Evolutionary conservation across 2,113 vertebrate genomes (phyloP), one percentile per base, ranked within the genome.

Genomic region (Melanerpes formicivorus): DNA sequence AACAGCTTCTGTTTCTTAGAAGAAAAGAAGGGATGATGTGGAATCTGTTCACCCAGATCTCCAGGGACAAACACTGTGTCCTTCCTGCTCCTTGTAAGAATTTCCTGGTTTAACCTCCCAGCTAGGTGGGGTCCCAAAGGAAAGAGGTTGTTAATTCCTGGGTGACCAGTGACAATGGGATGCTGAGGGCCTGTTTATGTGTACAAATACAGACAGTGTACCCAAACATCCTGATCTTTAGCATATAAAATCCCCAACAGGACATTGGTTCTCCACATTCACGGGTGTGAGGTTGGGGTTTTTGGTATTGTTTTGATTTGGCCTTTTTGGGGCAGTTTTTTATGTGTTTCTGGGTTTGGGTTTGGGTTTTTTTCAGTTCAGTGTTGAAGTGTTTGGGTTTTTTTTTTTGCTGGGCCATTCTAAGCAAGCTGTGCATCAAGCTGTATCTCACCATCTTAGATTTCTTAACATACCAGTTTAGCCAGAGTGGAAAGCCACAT

Each of bases 321-420:
- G 50, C 11, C 11, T 23, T 12, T 34, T 44, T 19, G 64, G 23
- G 27, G 40, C 23, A 10, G 18, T 58, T 16, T 15, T 56, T 34
- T 54, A 2, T 3, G 1, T 6, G 50, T 52, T 52, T 22, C 11
- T 23, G 50, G 6, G 22, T 52, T 52, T 23, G 21, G 50, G 27
- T 15, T 55, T 34, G 37, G 3, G 3, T 1, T 5, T 23, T 6
- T 3, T 10, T 6, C 13, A 59, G 1, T 54, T 69, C 26, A 30
- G 3, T 63, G 23, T 67, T 46, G 48, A 78, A 63, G 56, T n/a
- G 78, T 74, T 83, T 30, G 50, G 27, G 73, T 3, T 74, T 87
- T 34, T 74, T 87, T 34, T 34, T 44, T 19, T 64, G 19, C 18
- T 32, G 34, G 73, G 16, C 27, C 18, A 7, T 90, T 78, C 14